Percentiles rank a stretch among this genome's conserved stretches.
Conservation (phyloP, 2,797 vertebrate species). For the Rhincodon typus region DNA sequence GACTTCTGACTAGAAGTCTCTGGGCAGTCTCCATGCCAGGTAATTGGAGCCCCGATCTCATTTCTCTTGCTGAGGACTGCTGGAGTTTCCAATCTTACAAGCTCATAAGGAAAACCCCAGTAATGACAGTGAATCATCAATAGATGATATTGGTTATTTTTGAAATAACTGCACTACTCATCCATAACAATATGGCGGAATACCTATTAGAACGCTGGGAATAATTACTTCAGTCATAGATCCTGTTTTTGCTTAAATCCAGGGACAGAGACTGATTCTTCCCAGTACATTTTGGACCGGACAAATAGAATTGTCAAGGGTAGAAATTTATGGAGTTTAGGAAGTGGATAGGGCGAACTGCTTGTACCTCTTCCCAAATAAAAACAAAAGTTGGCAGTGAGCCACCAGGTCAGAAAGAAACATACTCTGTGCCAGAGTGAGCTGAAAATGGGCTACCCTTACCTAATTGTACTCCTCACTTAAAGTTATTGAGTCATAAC, state of each 20-base stretch:
- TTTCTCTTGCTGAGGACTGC: not conserved
- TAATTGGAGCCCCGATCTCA: not conserved
- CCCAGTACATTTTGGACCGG: not conserved
- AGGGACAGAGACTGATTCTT: not conserved
- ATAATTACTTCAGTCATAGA: not conserved
- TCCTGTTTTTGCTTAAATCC: not conserved
- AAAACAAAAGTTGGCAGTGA: too few relatives aligned
- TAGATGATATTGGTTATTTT: not conserved
- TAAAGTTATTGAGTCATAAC: too few relatives aligned
- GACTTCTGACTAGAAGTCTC: not conserved
- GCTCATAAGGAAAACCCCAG: not conserved
- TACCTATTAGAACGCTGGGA: not conserved
- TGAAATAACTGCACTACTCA: not conserved
- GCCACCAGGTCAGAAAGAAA: too few relatives aligned
- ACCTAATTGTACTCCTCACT: too few relatives aligned
- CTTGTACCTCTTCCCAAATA: too few relatives aligned
- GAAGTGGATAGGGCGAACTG: too few relatives aligned
- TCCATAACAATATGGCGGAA: not conserved
- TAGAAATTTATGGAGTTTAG: too few relatives aligned
- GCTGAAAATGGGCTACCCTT: too few relatives aligned
- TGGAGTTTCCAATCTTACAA: not conserved
- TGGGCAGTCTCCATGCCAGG: not conserved
- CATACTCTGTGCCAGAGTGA: too few relatives aligned
- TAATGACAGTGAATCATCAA: not conserved
- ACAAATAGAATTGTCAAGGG: not conserved